Evolutionary conservation across 2,113 vertebrate genomes (phyloP), one percentile per base, ranked within the genome.

Genomic region (Rhinichthys klamathensis): DNA sequence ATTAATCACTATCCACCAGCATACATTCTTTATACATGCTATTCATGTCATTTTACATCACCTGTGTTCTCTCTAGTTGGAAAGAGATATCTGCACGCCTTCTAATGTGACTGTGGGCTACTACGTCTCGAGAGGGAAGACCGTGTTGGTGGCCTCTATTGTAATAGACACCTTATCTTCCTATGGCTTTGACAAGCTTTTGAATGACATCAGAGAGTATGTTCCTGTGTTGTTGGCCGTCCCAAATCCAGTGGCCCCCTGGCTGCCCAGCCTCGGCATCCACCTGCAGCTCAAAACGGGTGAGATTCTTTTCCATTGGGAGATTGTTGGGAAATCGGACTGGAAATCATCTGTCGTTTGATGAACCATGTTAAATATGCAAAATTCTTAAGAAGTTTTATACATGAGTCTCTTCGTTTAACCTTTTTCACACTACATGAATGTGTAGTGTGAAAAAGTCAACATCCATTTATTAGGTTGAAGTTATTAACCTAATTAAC

Each of bases 201-300:
- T 97, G 4, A 93, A 92, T 0, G 96, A 98, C 92, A 93, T 99
- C 82, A 94, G 94, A 90, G 96, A 96, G 60, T 95, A 96, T 0
- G 92, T 95, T 2, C 94, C 96, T 0, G 89, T 91, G 75, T 92
- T 99, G 27, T 97, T 96, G 92, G 97, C 96, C 0, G 91, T 99
- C 70, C 95, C 93, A 3, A 90, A 96, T 4, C 94, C 97, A 27
- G 96, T 97, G 67, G 92, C 95, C 65, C 93, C 95, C 0, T 98
- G 98, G 98, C 54, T 91, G 30, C 93, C 96, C 0, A 84, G 89
- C 61, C 97, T 96, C 0, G 96, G 95, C 0, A 93, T 96, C 74
- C 95, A 95, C 91, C 95, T 96, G 90, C 97, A 97, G 94, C 94
- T 99, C 75, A 98, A 96, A 93, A 99, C 98, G 89, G 98, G 98